These are phyloP conservation scores for Sminthopsis crassicaudata DNA, from an alignment of 2,113 vertebrate species.

Conservation along the genomic window DNA sequence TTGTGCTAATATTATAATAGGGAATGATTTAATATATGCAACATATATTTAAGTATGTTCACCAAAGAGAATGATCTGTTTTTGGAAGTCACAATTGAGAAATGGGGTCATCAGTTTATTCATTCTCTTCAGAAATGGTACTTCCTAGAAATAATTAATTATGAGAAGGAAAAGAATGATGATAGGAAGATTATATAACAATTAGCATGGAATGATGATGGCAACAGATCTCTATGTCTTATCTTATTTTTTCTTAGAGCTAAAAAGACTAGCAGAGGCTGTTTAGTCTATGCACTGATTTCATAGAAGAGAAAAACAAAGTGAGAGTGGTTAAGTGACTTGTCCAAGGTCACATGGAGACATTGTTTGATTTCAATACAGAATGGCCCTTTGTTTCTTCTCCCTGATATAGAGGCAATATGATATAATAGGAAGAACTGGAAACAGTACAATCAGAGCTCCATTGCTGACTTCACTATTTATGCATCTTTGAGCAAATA, in stretches of 20 bases:
- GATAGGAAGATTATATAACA: neutral
- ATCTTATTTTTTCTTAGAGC: neutral
- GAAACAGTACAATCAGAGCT: neutral
- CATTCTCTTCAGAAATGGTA: neutral
- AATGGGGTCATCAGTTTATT: neutral
- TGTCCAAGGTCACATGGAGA: neutral
- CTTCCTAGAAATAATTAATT: neutral
- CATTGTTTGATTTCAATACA: neutral
- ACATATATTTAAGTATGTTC: neutral
- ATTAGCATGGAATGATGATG: neutral
- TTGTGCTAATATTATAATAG: no score
- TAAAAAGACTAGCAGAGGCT: neutral
- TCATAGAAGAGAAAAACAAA: neutral
- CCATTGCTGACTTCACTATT: neutral
- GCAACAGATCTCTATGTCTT: neutral
- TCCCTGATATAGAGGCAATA: neutral
- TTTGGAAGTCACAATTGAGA: neutral
- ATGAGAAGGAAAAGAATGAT: neutral
- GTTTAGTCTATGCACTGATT: neutral
- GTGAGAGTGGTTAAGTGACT: neutral
- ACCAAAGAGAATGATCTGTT: neutral
- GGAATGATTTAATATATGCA: neutral
- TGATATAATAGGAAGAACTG: neutral
- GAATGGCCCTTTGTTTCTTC: neutral
- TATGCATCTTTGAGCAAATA: neutral